Conservation (phyloP, 2,113 vertebrate species). For the Passer montanus region DNA sequence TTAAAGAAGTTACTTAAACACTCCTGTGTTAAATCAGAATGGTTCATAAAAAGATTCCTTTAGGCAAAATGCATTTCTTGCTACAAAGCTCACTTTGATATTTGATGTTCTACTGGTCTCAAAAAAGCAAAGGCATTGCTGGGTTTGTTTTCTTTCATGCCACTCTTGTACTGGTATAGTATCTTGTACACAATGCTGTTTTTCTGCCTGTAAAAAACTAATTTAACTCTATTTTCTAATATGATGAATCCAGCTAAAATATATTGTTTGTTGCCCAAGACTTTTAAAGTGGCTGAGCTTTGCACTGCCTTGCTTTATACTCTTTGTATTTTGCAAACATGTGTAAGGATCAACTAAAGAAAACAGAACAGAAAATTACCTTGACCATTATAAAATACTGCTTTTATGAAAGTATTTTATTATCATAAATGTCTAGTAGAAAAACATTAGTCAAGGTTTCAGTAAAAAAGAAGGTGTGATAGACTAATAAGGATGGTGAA, state of each 20-base stretch:
- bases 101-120: not conserved
- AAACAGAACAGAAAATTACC: not conserved
- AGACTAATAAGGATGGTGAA: not conserved
- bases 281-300: conserved; percentile 9
- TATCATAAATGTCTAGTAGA: not conserved
- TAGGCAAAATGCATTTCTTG: not conserved
- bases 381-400: not conserved
- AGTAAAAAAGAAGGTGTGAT: not conserved
- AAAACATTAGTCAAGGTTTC: not conserved
- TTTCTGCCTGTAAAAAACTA: not conserved
- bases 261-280: not conserved
- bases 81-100: not conserved
- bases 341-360: not conserved
- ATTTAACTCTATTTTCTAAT: not conserved
- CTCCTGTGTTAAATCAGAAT: not conserved
- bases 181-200: not conserved
- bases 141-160: not conserved
- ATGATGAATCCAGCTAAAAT: not conserved
- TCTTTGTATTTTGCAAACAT: not conserved
- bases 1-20: not conserved
- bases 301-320: not conserved
- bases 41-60: not conserved
- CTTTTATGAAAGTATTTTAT: not conserved
- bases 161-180: not conserved
- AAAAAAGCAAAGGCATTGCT: not conserved